Base-by-base conservation (phyloP, 2,113 vertebrate genomes). In the Phainopepla nitens region DNA sequence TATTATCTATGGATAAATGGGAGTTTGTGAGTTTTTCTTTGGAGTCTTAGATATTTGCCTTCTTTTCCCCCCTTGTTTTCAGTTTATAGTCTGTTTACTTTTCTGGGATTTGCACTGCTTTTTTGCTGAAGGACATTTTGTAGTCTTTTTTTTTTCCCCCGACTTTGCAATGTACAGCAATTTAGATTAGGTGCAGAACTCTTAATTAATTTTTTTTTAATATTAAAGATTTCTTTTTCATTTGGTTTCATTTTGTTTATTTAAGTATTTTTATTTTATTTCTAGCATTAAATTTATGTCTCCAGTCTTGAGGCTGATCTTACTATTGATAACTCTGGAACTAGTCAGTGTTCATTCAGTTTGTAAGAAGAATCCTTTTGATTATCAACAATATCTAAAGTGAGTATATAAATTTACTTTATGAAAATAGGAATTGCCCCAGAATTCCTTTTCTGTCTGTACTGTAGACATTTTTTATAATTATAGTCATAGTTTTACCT, bases 361-460 rank as follows among this genome's bases (percentile, higher is more conserved):
- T 90, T 69, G 6, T 65, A 78, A 91, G 45, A 98, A 97, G 76
- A 89, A 24, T n/a, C 9, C 81, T 72, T 47, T 8, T 19, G 97
- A 97, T 39, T 95, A 93, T 82, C 98, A 96, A 39, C 96, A 92
- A 54, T 98, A 98, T 56, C 86, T 98, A 24, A 98, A 97, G 98
- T 98, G 68, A 98, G 98, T 97, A 50, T 65, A 7, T 79, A 58
- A 57, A 61, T 31, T 70, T 76, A 51, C 6, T 49, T 60, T 20
- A 47, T 79, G 24, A 79, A 94, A 82, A 57, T 19, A 84, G 22
- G 15, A 73, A 71, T 58, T 68, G 17, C 18, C 17, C 14, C 17
- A 51, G 27, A 58, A 41, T 69, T 85, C 10, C 11, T 75, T 83
- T 86, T 58, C 61, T 11, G 35, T 64, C 11, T 53, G 3, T 83